Evolutionary conservation across 2,113 vertebrate species (phyloP), one percentile per base, ranked within the genome.

Genomic region (Myanophis thanlyinensis): DNA sequence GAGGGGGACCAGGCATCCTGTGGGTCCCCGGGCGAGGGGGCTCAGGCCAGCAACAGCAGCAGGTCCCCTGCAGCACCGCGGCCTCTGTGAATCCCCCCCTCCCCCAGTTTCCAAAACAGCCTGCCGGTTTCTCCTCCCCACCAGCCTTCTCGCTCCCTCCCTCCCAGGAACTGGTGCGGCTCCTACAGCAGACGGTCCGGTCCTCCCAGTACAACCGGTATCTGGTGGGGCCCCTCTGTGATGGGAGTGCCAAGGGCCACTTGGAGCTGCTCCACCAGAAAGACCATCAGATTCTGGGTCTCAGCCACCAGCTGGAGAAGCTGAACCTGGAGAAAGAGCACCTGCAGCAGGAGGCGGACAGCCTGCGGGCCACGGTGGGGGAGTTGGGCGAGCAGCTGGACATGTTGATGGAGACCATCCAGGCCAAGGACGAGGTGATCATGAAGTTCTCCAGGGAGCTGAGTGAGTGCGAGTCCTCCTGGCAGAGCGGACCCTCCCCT

Each of bases 361-460:
- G 96, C 0, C 97, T 99, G 94, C 98, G 99, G 95, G 95, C 97
- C 90, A 98, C 98, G 94, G 98, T 99, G 53, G 98, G 98, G 27
- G 99, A 99, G 93, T 98, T 99, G 30, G 98, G 98, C 0, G 99
- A 99, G 89, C 98, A 95, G 95, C 97, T 99, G 94, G 98, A 97
- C 12, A 99, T 99, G 99, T 94, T 99, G 93, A 98, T 99, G 98
- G 99, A 99, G 97, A 99, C 99, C 88, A 99, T 99, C 95, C 98
- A 99, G 93, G 99, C 99, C 94, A 99, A 99, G 96, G 99, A 99
- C 13, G 98, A 99, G 94, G 98, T 99, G 92, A 99, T 99, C 96
- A 98, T 99, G 85, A 99, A 99, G 94, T 97, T 99, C 46, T 99
- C 99, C 2, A 98, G 97, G 94, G 95, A 98, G 67, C 98, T 97